phyloP scores from a whole-genome alignment of 2,113 vertebrate species.

The Perccottus glenii region DNA sequence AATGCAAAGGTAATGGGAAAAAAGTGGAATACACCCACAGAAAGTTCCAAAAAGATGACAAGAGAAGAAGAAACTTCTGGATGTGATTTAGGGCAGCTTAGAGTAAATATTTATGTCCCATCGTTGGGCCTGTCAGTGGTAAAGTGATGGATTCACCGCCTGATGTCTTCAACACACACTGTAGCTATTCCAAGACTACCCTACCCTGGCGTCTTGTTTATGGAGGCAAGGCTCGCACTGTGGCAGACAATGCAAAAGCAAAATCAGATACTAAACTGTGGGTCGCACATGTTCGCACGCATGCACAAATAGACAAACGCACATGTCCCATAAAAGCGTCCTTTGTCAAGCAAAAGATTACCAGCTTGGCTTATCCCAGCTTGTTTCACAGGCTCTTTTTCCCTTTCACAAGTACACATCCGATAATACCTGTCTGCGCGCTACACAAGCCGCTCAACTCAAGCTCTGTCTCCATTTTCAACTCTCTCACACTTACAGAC shows the following conservation, averaged over 20 bases:
- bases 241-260: conserved; percentile 60
- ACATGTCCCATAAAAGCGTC: conserved; percentile 59
- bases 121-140: conserved; percentile 72
- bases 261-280: conserved; percentile 58
- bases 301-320: conserved; percentile 35
- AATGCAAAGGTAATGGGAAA: conserved; percentile 9
- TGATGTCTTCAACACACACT: conserved; percentile 69
- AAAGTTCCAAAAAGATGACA: conserved; percentile 21
- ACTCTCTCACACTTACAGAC: conserved; percentile 2
- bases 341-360: conserved; percentile 63
- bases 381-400: conserved; percentile 30
- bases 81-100: conserved; percentile 73
- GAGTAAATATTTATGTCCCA: conserved; percentile 79
- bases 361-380: conserved; percentile 54
- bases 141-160: conserved; percentile 70
- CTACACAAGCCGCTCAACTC: conserved; percentile 20
- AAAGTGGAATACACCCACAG: not conserved
- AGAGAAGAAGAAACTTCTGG: conserved; percentile 62
- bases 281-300: too few relatives aligned
- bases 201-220: conserved; percentile 46
- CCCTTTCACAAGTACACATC: conserved; percentile 6
- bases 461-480: too few relatives aligned
- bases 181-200: conserved; percentile 61
- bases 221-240: too few relatives aligned
- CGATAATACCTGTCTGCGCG: conserved; percentile 57